Conservation (phyloP, 2,113 vertebrate species). For the Chionis minor region DNA sequence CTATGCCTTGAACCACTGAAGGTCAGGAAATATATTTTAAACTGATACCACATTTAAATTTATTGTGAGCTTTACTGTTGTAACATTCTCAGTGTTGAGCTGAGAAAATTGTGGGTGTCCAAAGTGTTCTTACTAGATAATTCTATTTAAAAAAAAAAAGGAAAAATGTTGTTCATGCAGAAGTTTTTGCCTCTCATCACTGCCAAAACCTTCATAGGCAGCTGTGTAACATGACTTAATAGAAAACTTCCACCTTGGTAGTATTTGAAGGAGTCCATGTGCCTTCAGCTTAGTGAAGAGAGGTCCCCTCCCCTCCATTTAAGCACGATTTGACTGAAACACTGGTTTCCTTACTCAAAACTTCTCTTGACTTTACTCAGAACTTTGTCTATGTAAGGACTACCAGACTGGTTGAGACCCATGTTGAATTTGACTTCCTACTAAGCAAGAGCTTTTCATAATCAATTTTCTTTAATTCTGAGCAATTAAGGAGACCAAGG, state of each 20-base stretch:
- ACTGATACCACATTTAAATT: background rate
- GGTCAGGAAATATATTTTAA: background rate
- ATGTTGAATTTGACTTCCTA: background rate
- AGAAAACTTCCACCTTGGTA: background rate
- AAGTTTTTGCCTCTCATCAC: background rate
- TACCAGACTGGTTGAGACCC: background rate
- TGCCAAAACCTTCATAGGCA: background rate
- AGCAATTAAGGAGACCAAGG: background rate
- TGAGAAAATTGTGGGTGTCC: background rate
- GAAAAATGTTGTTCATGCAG: background rate
- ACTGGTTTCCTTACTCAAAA: background rate
- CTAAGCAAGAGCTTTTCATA: background rate
- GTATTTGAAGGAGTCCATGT: background rate
- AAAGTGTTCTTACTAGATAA: background rate
- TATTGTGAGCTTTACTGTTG: background rate
- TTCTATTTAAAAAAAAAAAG: background rate
- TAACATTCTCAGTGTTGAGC: background rate
- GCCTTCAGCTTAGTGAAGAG: background rate
- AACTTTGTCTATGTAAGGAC: background rate
- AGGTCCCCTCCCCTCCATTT: rapidly evolving
- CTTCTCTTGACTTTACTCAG: background rate
- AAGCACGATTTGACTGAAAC: background rate
- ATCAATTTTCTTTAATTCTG: background rate
- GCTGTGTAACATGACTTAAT: background rate
- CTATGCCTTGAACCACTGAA: background rate